Evolutionary conservation across 1,140 invertebrate species (phyloP), one percentile per base, ranked within the genome.

Genomic region (Planococcus citri): DNA sequence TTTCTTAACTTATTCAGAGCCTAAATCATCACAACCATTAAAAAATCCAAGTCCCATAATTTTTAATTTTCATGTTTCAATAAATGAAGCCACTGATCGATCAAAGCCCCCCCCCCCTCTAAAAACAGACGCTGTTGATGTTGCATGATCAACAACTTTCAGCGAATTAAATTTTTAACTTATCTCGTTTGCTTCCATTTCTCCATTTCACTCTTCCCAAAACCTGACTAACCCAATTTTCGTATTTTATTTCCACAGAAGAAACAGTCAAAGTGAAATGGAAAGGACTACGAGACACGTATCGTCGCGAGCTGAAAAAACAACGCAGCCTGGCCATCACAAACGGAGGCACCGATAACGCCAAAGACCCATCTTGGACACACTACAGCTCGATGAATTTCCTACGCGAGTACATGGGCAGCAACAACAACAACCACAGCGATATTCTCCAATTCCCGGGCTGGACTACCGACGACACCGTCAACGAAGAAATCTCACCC

Each of bases 311-410:
- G 22, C 22, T 64, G 22, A 64, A 64, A 20, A 64, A 64, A 27
- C 60, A 64, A 64, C 20, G 60, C 20, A 64, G 25, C 17, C 10
- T 25, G 10, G 60, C 60, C 60, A 17, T 14, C 60, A 17, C 60
- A 10, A 64, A 27, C 22, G 25, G 21, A 10, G 25, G 22, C 22
- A 25, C 10, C 25, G 60, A 64, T 3, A 64, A 24, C 25, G 24
- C 25, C 25, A 24, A 27, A 24, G 60, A 64, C 20, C 60, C 60
- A 4, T 64, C 60, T 4, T 64, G 60, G 60, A 64, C 60, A 2
- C 60, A 64, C 60, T 64, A 64, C 60, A 25, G 14, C 60, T 64
- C 60, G 10, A 64, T 64, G 60, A 64, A 64, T 27, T 64, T 64
- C 22, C 20, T 64, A 27, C 60, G 60, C 25, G 60, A 64, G 22